phyloP scores from a whole-genome alignment of 2,888 invertebrate species.

The Oxystoma pomonae region DNA sequence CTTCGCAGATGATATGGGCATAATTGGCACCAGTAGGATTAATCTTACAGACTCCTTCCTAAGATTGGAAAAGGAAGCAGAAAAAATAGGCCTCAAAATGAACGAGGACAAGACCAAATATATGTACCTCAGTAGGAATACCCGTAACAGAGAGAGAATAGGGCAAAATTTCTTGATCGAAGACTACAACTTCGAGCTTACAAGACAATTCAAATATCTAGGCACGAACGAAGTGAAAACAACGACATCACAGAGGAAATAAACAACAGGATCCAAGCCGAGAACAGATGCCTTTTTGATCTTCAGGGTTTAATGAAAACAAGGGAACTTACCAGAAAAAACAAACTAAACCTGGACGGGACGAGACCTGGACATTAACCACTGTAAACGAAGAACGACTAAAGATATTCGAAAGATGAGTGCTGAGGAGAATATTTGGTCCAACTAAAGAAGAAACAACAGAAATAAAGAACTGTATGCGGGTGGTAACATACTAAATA shows the following conservation, averaged over 20 bases:
- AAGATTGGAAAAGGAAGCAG: not conserved
- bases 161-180: not conserved
- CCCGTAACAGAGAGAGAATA: no score
- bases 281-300: not conserved
- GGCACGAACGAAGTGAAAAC: not conserved
- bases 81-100: no score
- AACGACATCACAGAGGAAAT: no score
- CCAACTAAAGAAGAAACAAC: not conserved
- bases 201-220: not conserved
- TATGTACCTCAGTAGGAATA: no score
- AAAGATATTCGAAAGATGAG: not conserved
- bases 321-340: not conserved
- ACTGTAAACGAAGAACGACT: not conserved
- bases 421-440: slow-evolving; percentile 1
- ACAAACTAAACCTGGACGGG: not conserved
- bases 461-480: not conserved
- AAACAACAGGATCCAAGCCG: not conserved
- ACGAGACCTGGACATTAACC: not conserved
- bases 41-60: not conserved
- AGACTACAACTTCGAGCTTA: not conserved
- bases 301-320: not conserved
- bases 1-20: no score
- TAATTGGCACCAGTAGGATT: no score
- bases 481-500: no score
- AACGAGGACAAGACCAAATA: no score